Base-by-base conservation (phyloP, 1,140 invertebrate genomes). In the Trissolcus basalis region DNA sequence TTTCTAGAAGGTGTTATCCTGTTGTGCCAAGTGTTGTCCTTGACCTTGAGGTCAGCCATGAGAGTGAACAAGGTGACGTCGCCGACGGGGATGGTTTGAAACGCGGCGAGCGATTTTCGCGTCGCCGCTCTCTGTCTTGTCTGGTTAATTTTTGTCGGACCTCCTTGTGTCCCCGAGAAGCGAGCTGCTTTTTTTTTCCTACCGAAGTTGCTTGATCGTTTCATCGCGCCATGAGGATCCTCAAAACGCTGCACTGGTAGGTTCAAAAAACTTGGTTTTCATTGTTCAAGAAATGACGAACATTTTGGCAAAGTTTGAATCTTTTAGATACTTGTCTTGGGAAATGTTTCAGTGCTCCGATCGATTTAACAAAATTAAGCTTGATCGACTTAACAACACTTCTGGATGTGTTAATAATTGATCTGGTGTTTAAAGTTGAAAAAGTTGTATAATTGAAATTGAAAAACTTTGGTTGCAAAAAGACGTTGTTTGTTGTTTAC, bases 211-310 rank as follows among this genome's bases (percentile, higher is more conserved):
- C n/a, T 78, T 82, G 77, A 83, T 74, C 49, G 75, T 78, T 58
- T 63, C 78, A 74, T 77, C 81, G 84, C 86, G 85, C 87, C 86
- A 89, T 88, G 87, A 88, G 87, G 86, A 88, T 88, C 78, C 86
- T 88, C 48, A 88, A 88, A 84, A 87, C 86, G 67, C 81, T 88
- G 44, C 85, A 87, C 73, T 89, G 87, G 87, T 89, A 87, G 68
- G 87, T 77, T 44, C 9, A 48, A 13, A 35, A 12, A 39, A 39
- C n/a, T n/a, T 9, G 36, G 36, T 39, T 27, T 27, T 6, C 1
- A 27, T 27, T 6, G 19, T n/a, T n/a, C n/a, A n/a, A n/a, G n/a
- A n/a, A n/a, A n/a, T n/a, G n/a, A n/a, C n/a, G n/a, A n/a, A n/a
- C n/a, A n/a, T n/a, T n/a, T n/a, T n/a, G n/a, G n/a, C n/a, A 27